Conservation (phyloP, 2,888 invertebrate genomes). For the Apomyelois bistriatella region DNA sequence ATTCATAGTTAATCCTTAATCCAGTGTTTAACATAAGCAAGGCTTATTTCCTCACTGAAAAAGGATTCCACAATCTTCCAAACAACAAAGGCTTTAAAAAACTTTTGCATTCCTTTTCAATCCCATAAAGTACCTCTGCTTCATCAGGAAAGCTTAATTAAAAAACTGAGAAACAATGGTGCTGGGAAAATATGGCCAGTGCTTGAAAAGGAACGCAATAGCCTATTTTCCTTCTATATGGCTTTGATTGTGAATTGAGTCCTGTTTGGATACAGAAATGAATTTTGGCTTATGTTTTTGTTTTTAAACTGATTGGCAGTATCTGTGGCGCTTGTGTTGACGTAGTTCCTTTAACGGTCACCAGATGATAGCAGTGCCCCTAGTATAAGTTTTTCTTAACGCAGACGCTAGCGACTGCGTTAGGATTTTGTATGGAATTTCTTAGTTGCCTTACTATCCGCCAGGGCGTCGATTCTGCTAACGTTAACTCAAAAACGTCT, state of each 20-base stretch:
- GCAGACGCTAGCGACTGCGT: too few relatives aligned
- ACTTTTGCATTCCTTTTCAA: slow-evolving; percentile 20
- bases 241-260: background rate
- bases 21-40: background rate
- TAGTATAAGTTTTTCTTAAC: too few relatives aligned
- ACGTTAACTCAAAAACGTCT: too few relatives aligned
- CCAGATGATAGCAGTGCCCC: too few relatives aligned
- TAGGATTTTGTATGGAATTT: too few relatives aligned
- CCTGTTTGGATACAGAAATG: background rate
- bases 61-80: slow-evolving; percentile 6
- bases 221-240: background rate
- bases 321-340: too few relatives aligned
- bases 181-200: slow-evolving; percentile 17
- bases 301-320: background rate
- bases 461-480: too few relatives aligned
- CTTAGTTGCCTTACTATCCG: too few relatives aligned
- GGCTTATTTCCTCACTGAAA: slow-evolving; percentile 4
- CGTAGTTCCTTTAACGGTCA: too few relatives aligned
- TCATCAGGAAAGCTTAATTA: slow-evolving; percentile 26
- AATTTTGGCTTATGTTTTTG: background rate
- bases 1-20: slow-evolving; percentile 1
- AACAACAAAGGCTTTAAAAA: slow-evolving; percentile 13
- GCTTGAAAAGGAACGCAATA: background rate
- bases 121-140: slow-evolving; percentile 24
- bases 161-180: slow-evolving; percentile 20